phyloP scores from a whole-genome alignment of 2,113 vertebrate species.

The Capricornis sumatraensis region DNA sequence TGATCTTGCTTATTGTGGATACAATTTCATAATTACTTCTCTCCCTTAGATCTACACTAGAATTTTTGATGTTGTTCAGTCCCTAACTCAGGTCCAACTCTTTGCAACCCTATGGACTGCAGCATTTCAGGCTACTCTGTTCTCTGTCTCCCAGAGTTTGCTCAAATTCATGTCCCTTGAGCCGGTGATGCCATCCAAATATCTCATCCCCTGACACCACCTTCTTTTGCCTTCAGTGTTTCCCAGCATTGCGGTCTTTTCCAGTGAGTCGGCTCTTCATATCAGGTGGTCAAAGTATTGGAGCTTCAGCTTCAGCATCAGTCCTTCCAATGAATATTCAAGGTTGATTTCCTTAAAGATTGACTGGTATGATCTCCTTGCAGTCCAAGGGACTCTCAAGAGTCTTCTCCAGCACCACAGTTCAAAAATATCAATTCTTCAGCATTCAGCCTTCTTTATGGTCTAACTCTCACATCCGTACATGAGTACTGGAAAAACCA shows the following conservation, averaged over 20 bases:
- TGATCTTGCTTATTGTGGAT: not conserved
- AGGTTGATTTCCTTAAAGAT: not conserved
- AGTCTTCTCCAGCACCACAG: not conserved
- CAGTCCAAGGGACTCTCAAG: not conserved
- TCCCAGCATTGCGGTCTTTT: not conserved
- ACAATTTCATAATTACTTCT: not conserved
- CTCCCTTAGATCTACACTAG: not conserved
- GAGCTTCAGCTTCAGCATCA: not conserved
- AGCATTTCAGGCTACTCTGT: not conserved
- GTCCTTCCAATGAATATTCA: not conserved
- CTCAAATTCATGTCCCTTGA: not conserved
- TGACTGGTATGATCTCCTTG: not conserved
- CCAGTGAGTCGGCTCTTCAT: not conserved
- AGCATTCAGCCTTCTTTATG: not conserved
- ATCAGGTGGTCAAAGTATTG: not conserved
- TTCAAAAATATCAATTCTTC: not conserved
- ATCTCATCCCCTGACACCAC: not conserved
- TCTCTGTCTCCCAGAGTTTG: not conserved
- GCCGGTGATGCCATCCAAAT: not conserved
- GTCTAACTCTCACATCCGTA: not conserved
- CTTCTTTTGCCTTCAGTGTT: not conserved
- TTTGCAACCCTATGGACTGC: not conserved
- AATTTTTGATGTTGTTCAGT: not conserved
- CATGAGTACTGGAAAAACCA: not conserved
- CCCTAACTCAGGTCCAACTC: not conserved